Evolutionary conservation across 1,140 invertebrate species (phyloP).

Genomic region (Thalassaphorura encarpata): DNA sequence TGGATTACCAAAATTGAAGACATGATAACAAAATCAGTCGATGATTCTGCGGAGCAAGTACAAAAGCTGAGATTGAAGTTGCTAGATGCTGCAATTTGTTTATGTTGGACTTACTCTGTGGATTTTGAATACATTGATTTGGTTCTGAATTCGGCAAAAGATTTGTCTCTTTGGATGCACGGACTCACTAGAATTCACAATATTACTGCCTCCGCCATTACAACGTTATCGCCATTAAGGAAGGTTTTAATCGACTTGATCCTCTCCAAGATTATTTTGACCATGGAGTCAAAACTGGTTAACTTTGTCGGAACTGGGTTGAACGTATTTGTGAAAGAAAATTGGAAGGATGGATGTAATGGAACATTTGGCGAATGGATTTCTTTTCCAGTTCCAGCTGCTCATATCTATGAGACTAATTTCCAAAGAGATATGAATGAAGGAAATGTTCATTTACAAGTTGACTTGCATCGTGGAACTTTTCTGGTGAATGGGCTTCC

Average conservation of each 20-base stretch:
- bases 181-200: no score
- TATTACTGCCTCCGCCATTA: no score
- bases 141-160: no score
- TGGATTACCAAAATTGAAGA: constrained; percentile 9
- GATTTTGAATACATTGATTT: no score
- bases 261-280: constrained; percentile 4
- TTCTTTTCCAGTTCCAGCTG: not conserved
- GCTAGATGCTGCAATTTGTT: not conserved
- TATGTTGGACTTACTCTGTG: not conserved
- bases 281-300: not conserved
- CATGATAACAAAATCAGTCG: not conserved
- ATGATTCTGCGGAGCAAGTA: constrained; percentile 1
- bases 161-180: no score
- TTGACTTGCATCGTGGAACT: constrained; percentile 11
- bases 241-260: no score
- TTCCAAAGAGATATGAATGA: no score
- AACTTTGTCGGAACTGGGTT: not conserved
- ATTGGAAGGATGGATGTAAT: no score
- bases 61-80: constrained; percentile 10
- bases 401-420: not conserved
- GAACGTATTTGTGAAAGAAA: not conserved
- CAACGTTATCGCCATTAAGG: no score
- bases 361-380: not conserved
- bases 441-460: not conserved
- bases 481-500: constrained; percentile 22